phyloP scores from a whole-genome alignment of 1,140 invertebrate genomes.

The Alviniconcha marisindica region DNA sequence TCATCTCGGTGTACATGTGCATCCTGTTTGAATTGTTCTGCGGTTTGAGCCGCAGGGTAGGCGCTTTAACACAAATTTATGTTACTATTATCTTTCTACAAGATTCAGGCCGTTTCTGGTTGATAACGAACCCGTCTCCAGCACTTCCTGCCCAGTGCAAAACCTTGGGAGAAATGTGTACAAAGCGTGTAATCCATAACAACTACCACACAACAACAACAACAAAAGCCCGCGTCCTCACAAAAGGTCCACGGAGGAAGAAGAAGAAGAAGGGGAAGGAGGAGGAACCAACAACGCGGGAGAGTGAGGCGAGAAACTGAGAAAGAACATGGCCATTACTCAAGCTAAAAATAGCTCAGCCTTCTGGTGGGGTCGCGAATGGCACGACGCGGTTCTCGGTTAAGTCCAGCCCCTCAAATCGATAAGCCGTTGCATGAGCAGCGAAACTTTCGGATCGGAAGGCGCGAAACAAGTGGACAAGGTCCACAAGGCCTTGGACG shows the following conservation, averaged over 20 bases:
- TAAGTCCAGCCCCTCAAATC: conserved; percentile 26
- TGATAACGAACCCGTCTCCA: no score
- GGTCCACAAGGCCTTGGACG: neutral
- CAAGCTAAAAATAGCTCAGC: conserved; percentile 27
- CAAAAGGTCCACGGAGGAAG: neutral
- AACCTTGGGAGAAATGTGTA: no score
- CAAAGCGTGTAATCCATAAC: no score
- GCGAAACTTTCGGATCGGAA: neutral
- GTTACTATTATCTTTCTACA: no score
- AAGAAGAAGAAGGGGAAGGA: neutral
- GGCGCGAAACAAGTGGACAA: neutral
- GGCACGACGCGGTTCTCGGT: neutral
- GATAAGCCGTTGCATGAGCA: neutral
- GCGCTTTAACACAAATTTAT: no score
- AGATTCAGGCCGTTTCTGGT: no score
- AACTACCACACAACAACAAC: no score
- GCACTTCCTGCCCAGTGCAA: no score
- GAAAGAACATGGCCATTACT: conserved; percentile 9
- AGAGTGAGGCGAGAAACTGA: neutral
- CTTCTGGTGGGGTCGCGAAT: conserved; percentile 15
- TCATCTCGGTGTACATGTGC: no score
- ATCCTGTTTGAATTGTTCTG: no score
- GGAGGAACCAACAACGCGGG: neutral
- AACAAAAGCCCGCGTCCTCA: neutral
- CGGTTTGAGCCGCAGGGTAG: no score